Base-by-base conservation (phyloP, 2,888 invertebrate genomes). In the Andricus quercusramuli region DNA sequence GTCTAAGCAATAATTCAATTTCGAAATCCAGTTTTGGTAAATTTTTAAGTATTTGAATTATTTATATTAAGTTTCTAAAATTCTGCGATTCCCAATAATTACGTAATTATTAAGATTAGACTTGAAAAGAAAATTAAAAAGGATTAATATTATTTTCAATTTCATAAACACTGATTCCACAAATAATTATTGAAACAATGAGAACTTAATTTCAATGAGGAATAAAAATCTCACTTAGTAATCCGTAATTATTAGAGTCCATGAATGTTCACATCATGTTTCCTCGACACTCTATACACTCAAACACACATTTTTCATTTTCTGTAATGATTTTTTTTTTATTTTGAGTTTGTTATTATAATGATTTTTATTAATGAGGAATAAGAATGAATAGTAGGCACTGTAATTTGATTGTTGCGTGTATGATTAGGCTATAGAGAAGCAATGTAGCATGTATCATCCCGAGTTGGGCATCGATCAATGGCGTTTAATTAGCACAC, bases 401-500 rank as follows among this genome's bases (percentile, higher is more conserved):
- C 74, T 32, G 51, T n/a, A 17, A 70, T 47, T n/a, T 56, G 32
- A 29, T 3, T 17, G 1, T 70, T 70, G 51, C 17, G 13, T 78
- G 20, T 44, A 17, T 74, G 51, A 41, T 51, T 59, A 67, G 56
- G 37, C 65, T 13, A 29, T 9, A n/a, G 20, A 37, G 44, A 56
- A 56, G 74, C 56, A 56, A 47, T 47, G 17, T 15, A 4, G 32
- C 11, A 32, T 37, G 20, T 20, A 74, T 32, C 25, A 47, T 56
- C 47, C 15, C n/a, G 25, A 56, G 64, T 47, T n/a, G 64, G 65
- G 29, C 44, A 59, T 62, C 62, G 74, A 44, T 29, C 44, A 70
- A 79, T 76, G 65, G 65, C 79, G 70, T 41, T 77, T 64, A 29
- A 78, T 78, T 78, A 77, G 77, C 77, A 64, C 64, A 77, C 11